These are phyloP conservation scores for Plodia interpunctella DNA, from an alignment of 1,140 invertebrate genomes.

Conservation along the genomic window DNA sequence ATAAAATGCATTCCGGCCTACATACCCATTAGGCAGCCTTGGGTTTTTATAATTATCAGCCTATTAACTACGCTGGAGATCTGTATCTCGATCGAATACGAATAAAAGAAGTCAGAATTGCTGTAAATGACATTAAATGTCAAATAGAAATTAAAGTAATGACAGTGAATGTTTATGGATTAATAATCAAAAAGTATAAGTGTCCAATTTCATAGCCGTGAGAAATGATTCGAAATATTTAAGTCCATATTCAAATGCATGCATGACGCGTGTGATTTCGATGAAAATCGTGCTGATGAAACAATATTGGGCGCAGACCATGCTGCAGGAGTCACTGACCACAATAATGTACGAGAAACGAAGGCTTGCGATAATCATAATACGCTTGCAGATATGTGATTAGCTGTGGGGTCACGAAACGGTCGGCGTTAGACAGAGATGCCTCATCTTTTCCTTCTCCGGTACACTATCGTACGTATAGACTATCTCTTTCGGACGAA, in stretches of 20 bases:
- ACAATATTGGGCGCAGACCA: conserved; percentile 27
- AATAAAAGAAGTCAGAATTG: too few species aligned
- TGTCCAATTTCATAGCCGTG: background rate
- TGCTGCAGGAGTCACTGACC: conserved; percentile 56
- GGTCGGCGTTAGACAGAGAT: conserved; percentile 62
- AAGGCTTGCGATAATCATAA: conserved; percentile 69
- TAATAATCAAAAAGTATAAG: background rate
- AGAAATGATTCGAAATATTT: background rate
- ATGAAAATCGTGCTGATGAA: conserved; percentile 14
- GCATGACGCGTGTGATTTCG: background rate
- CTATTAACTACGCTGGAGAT: conserved; percentile 49
- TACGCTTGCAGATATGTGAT: conserved; percentile 74
- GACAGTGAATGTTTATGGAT: background rate
- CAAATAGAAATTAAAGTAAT: background rate
- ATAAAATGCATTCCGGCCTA: conserved; percentile 37
- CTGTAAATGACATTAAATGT: too few species aligned
- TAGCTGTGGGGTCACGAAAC: conserved; percentile 68
- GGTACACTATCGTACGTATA: conserved; percentile 31
- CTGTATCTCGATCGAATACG: conserved; percentile 27
- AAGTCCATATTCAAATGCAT: background rate
- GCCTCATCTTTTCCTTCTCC: conserved; percentile 30
- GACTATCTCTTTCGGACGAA: conserved; percentile 41
- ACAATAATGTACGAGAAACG: conserved; percentile 57
- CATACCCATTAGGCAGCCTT: conserved; percentile 32
- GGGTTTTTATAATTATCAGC: conserved; percentile 54